A percentile compares a stretch with the other conserved stretches of the same genome.
phyloP scores from a whole-genome alignment of 2,888 invertebrate species.

The Tuta absoluta region DNA sequence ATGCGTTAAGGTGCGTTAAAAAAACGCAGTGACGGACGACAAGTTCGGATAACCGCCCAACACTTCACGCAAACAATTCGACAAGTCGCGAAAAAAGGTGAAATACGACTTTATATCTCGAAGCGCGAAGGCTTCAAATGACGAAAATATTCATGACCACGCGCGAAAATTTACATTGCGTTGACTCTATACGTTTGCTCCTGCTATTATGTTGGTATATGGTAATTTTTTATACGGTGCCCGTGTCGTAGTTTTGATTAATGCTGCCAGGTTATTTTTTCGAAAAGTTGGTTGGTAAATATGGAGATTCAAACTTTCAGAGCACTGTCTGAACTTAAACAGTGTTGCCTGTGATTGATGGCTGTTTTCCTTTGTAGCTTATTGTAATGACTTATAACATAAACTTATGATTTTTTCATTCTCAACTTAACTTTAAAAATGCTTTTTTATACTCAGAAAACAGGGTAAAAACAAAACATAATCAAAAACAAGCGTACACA shows the following conservation, averaged over 20 bases:
- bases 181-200: conserved; percentile 35
- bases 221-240: conserved; percentile 23
- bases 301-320: neutral
- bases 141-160: conserved; percentile 58
- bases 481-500: too few species aligned
- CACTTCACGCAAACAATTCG: conserved; percentile 4
- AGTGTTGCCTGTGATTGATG: conserved; percentile 7
- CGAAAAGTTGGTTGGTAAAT: neutral
- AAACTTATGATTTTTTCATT: neutral
- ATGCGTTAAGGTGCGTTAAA: too few species aligned
- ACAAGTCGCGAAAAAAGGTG: neutral
- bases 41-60: neutral
- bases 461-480: too few species aligned
- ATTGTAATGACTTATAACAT: neutral
- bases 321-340: conserved; percentile 2
- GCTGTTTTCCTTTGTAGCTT: neutral
- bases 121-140: conserved; percentile 39
- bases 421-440: too few species aligned
- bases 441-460: too few species aligned
- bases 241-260: conserved; percentile 23
- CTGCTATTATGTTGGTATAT: conserved; percentile 40
- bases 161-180: conserved; percentile 49
- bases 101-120: conserved; percentile 21
- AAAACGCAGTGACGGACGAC: too few species aligned
- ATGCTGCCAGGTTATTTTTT: neutral